Evolutionary conservation across 2,888 invertebrate species (phyloP), one percentile per base, ranked within the genome.

Genomic region (Macroteleia sp.): DNA sequence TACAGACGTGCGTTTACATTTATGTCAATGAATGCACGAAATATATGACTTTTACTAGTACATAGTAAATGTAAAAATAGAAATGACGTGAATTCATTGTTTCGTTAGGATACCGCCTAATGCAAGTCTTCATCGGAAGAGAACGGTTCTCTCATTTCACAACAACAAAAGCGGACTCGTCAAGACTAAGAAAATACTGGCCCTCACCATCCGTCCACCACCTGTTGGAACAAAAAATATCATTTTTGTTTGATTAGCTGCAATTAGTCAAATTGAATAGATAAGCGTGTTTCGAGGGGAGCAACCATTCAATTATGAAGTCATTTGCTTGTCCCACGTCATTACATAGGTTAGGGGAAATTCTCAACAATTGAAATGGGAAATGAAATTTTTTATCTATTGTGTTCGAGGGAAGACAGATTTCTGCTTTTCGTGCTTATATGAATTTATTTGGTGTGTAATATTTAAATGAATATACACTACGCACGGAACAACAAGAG

Each of bases 151-250:
- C 56, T 70, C 64, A 71, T 73, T 81, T 87, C 86, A 86, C 83
- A 84, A 85, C 48, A 85, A 73, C 73, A 81, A 77, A 69, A 84
- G 77, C 64, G 85, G 57, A 57, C 82, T 81, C 48, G 78, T 61
- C 50, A 83, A 71, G 67, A 84, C 59, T 77, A 85, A 77, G 44
- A 83, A 69, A 71, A 82, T 74, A 71, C 82, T 81, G 41, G 86
- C 81, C 61, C 67, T 71, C 50, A 81, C 48, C 62, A 80, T 74
- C 77, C 84, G 80, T 75, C 82, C 64, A 41, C 69, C 83, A 52
- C 79, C 82, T 56, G 85, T 85, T 86, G 81, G 25, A 82, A 84
- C 52, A 74, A 52, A 74, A 74, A 74, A 73, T 36, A 80, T 52
- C 57, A 75, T 36, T 75, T 61, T 67, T 44, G 48, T 61, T 70